These are phyloP conservation scores for Coryphaenoides rupestris DNA, from an alignment of 2,113 vertebrate species.

Conservation along the genomic window DNA sequence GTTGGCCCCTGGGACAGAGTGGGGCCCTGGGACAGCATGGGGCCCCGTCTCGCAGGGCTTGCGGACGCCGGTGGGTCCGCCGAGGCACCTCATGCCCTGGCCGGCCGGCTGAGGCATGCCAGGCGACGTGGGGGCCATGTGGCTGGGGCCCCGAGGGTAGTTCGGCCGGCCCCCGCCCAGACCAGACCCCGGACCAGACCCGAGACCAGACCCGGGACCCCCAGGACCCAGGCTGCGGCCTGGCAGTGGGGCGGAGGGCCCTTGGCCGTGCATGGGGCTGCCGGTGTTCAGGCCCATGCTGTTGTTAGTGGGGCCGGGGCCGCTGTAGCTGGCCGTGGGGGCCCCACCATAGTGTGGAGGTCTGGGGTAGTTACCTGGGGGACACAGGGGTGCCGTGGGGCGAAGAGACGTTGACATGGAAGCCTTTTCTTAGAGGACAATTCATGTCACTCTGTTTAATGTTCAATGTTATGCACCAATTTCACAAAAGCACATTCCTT, in stretches of 20 bases:
- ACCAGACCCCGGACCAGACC: too few species aligned
- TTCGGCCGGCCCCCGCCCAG: constrained; percentile 80
- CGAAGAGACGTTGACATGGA: too few species aligned
- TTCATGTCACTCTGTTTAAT: too few species aligned
- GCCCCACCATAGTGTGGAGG: constrained; percentile 84
- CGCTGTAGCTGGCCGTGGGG: constrained; percentile 85
- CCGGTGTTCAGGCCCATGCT: constrained; percentile 85
- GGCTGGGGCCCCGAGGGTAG: constrained; percentile 79
- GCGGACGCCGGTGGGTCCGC: constrained; percentile 80
- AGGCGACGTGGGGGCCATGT: constrained; percentile 85
- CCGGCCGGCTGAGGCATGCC: constrained; percentile 86
- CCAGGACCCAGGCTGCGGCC: constrained; percentile 81
- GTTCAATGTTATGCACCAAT: too few species aligned
- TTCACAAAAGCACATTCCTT: too few species aligned
- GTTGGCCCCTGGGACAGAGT: too few species aligned
- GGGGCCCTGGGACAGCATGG: constrained; percentile 80
- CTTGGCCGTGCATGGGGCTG: constrained; percentile 92
- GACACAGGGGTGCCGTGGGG: constrained; percentile 20
- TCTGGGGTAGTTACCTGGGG: constrained; percentile 88
- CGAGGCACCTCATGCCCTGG: constrained; percentile 87
- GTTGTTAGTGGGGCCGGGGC: constrained; percentile 82
- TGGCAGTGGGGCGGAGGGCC: constrained; percentile 83
- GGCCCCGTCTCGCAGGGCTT: constrained; percentile 85
- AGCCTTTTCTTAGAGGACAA: too few species aligned
- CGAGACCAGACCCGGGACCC: too few species aligned